A percentile compares a stretch with the other conserved stretches of the same genome.
phyloP scores from a whole-genome alignment of 2,888 invertebrate species.

The Furcula furcula region DNA sequence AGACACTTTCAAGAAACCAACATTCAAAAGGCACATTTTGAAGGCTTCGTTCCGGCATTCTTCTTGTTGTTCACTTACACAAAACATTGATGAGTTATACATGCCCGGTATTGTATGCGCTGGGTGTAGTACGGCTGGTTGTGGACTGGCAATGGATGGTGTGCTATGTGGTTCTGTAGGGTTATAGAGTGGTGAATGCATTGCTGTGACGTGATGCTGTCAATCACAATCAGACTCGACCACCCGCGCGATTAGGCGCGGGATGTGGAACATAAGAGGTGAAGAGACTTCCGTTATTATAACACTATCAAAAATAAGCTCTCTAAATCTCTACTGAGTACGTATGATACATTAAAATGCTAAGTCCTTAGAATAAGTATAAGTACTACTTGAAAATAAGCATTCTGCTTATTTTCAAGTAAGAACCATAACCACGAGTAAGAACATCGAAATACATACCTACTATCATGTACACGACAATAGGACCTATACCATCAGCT shows the following conservation, averaged over 20 bases:
- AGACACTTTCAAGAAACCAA: conserved; percentile 39
- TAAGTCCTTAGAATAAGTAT: no score
- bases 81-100: conserved; percentile 9
- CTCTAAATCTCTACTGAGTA: no score
- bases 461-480: no score
- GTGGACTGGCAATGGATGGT: conserved; percentile 28
- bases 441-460: no score
- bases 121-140: neutral
- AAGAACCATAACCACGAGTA: no score
- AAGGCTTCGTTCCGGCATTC: conserved; percentile 37
- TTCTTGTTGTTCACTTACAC: conserved; percentile 11
- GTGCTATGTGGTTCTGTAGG: conserved; percentile 12
- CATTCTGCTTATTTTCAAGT: no score
- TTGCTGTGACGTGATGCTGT: conserved; percentile 69
- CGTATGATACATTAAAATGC: no score
- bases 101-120: conserved; percentile 21
- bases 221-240: conserved; percentile 78
- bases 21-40: conserved; percentile 46
- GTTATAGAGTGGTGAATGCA: conserved; percentile 26
- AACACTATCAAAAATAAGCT: no score
- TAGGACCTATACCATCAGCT: no score
- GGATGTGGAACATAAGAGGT: conserved; percentile 37
- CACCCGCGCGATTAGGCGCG: conserved; percentile 74
- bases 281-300: conserved; percentile 38
- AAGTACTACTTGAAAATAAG: no score